Conservation (phyloP, 2,888 invertebrate species). For the Panorpa germanica region DNA sequence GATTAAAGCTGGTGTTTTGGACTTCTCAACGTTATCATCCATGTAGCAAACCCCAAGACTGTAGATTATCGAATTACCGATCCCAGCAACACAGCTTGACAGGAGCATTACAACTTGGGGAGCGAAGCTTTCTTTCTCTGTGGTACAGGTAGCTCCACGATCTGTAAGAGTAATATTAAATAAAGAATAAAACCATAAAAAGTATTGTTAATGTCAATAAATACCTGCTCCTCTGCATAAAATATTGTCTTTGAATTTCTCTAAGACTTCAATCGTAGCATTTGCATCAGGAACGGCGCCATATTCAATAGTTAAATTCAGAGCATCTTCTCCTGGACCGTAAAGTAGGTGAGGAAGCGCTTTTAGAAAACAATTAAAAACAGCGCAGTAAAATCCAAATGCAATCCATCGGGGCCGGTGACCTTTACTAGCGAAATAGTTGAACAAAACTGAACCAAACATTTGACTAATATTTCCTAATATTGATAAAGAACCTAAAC, state of each 20-base stretch:
- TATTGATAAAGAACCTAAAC: too few species aligned
- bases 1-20: constrained; percentile 48
- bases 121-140: constrained; percentile 34
- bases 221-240: constrained; percentile 27
- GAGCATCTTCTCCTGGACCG: constrained; percentile 33
- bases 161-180: constrained; percentile 12
- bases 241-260: constrained; percentile 31
- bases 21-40: constrained; percentile 58
- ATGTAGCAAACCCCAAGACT: constrained; percentile 52
- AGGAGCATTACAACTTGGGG: constrained; percentile 41
- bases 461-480: constrained; percentile 42
- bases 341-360: constrained; percentile 37
- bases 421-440: constrained; percentile 30
- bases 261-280: constrained; percentile 23
- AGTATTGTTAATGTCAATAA: constrained; percentile 13
- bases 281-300: constrained; percentile 26
- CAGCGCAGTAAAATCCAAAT: constrained; percentile 25
- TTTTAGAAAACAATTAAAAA: constrained; percentile 33
- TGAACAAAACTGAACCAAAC: constrained; percentile 27
- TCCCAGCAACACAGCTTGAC: constrained; percentile 50
- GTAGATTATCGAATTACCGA: constrained; percentile 47
- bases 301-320: constrained; percentile 37
- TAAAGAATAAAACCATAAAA: constrained; percentile 9
- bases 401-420: constrained; percentile 35
- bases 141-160: constrained; percentile 24